Conservation (phyloP, 1,140 invertebrate genomes). For the Ceratina calcarata region DNA sequence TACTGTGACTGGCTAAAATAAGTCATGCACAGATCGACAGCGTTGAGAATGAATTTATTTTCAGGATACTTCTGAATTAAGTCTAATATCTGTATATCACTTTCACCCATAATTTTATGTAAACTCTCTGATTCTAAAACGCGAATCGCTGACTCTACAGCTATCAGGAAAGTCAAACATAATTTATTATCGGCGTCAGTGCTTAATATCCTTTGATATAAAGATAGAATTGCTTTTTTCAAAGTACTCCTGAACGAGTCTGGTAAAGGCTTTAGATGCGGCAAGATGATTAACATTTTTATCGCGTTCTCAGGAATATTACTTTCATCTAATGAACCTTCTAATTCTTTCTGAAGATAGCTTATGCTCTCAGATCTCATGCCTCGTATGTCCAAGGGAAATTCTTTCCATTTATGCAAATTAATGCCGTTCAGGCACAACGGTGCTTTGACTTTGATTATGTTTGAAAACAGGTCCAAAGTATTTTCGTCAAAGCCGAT, state of each 20-base stretch:
- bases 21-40: conserved; percentile 68
- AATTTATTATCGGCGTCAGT: conserved; percentile 45
- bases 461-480: conserved; percentile 84
- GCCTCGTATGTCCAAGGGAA: conserved; percentile 83
- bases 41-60: conserved; percentile 67
- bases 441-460: conserved; percentile 85
- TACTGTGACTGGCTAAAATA: conserved; percentile 57
- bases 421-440: conserved; percentile 82
- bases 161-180: conserved; percentile 72
- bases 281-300: conserved; percentile 70
- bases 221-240: conserved; percentile 48
- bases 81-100: conserved; percentile 66
- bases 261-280: conserved; percentile 68
- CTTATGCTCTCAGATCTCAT: conserved; percentile 49
- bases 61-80: conserved; percentile 61
- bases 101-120: conserved; percentile 69
- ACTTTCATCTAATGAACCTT: conserved; percentile 49
- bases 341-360: conserved; percentile 61
- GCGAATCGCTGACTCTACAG: conserved; percentile 83
- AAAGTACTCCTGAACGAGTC: conserved; percentile 59
- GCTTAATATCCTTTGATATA: conserved; percentile 63
- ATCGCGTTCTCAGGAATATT: conserved; percentile 63
- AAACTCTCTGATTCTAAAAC: conserved; percentile 79
- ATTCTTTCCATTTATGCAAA: conserved; percentile 84
- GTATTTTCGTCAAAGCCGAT: conserved; percentile 80